phyloP scores from a whole-genome alignment of 1,140 invertebrate genomes.

The Teleopsis dalmanni region DNA sequence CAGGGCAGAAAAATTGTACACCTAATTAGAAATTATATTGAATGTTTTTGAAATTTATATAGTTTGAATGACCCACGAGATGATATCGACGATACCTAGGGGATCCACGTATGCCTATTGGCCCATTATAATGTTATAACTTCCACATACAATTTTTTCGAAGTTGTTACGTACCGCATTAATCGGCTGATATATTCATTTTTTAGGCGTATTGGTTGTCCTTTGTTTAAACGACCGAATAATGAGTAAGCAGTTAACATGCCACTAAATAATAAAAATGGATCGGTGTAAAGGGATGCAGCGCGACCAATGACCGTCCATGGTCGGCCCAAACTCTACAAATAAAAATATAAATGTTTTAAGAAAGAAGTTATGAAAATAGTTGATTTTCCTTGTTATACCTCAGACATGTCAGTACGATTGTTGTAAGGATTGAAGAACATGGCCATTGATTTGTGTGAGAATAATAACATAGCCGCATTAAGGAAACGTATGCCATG shows the following conservation, averaged over 20 bases:
- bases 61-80: too few species aligned
- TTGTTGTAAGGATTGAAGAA: conserved; percentile 58
- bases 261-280: conserved; percentile 60
- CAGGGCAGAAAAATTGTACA: too few species aligned
- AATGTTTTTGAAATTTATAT: too few species aligned
- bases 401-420: conserved; percentile 55
- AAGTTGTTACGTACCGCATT: conserved; percentile 50
- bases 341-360: conserved; percentile 3
- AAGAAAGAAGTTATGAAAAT: conserved; percentile 4
- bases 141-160: too few species aligned
- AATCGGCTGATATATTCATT: conserved; percentile 57
- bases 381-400: conserved; percentile 19
- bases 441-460: conserved; percentile 59
- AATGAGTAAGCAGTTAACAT: conserved; percentile 55
- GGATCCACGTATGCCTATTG: too few species aligned
- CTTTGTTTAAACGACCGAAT: conserved; percentile 50
- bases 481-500: conserved; percentile 58
- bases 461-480: conserved; percentile 53
- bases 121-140: too few species aligned
- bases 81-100: too few species aligned
- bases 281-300: conserved; percentile 59
- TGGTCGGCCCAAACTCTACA: conserved; percentile 49
- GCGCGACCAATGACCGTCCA: conserved; percentile 58
- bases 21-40: too few species aligned
- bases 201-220: conserved; percentile 49